These are phyloP conservation scores for Uria lomvia DNA, from an alignment of 2,113 vertebrate genomes.

Conservation along the genomic window DNA sequence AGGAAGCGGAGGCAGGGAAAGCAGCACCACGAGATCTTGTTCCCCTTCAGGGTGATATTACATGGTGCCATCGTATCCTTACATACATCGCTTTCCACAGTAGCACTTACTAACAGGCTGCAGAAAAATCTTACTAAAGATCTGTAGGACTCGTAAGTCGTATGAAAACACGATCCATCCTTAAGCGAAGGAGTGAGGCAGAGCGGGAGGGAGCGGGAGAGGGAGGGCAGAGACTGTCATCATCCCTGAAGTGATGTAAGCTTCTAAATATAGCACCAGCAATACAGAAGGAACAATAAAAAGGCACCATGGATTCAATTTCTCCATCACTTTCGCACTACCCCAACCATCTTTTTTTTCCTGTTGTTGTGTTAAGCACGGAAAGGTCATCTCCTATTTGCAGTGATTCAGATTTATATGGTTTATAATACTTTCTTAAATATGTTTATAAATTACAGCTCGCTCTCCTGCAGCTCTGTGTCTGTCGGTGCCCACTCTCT, in stretches of 20 bases:
- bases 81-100: neutral
- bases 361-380: conserved; percentile 12
- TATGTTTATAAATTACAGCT: neutral
- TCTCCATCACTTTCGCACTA: conserved; percentile 5
- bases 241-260: conserved; percentile 88
- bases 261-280: conserved; percentile 89
- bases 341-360: neutral
- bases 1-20: neutral
- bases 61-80: neutral
- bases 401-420: neutral
- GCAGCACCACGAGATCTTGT: neutral
- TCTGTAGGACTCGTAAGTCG: conserved; percentile 59
- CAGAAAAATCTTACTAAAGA: conserved; percentile 55
- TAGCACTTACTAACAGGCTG: neutral
- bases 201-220: conserved; percentile 40
- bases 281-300: conserved; percentile 78
- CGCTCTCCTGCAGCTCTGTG: neutral
- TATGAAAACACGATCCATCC: conserved; percentile 76
- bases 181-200: conserved; percentile 55
- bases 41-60: conserved; percentile 19
- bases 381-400: conserved; percentile 56
- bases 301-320: conserved; percentile 65
- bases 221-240: conserved; percentile 78
- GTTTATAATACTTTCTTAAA: neutral
- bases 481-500: neutral